Conservation (phyloP, 1,140 invertebrate genomes). For the Drosophila takahashii region DNA sequence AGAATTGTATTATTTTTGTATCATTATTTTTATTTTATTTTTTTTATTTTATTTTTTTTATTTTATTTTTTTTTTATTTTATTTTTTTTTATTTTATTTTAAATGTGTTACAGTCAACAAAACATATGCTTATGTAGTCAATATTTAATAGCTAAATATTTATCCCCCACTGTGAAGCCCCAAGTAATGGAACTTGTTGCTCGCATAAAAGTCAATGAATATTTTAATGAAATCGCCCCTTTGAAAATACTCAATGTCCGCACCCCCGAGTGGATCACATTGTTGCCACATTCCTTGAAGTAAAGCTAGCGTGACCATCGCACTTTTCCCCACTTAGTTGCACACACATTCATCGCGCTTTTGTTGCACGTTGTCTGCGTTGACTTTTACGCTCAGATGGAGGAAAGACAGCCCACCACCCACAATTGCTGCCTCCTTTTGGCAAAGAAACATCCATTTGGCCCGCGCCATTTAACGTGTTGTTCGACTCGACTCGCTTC, state of each 20-base stretch:
- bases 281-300: constrained; percentile 24
- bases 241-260: neutral
- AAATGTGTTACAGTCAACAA: too few relatives aligned
- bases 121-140: too few relatives aligned
- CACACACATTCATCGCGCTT: constrained; percentile 13
- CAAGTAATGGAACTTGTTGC: neutral
- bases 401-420: neutral
- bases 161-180: neutral
- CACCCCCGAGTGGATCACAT: constrained; percentile 8
- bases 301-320: constrained; percentile 39
- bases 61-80: too few relatives aligned
- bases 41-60: too few relatives aligned
- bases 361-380: constrained; percentile 17
- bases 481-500: constrained; percentile 21
- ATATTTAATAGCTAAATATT: neutral
- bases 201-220: constrained; percentile 14
- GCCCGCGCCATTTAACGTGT: constrained; percentile 49
- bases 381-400: constrained; percentile 24
- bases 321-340: constrained; percentile 26
- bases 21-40: too few relatives aligned
- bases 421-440: neutral
- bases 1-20: too few relatives aligned
- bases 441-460: constrained; percentile 37
- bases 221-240: constrained; percentile 11
- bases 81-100: too few relatives aligned